Evolutionary conservation across 30 jellyfish, hydroid and myxozoan genomes (phyloP).

Genomic region (Aurelia aurita complex sp. Pacific): DNA sequence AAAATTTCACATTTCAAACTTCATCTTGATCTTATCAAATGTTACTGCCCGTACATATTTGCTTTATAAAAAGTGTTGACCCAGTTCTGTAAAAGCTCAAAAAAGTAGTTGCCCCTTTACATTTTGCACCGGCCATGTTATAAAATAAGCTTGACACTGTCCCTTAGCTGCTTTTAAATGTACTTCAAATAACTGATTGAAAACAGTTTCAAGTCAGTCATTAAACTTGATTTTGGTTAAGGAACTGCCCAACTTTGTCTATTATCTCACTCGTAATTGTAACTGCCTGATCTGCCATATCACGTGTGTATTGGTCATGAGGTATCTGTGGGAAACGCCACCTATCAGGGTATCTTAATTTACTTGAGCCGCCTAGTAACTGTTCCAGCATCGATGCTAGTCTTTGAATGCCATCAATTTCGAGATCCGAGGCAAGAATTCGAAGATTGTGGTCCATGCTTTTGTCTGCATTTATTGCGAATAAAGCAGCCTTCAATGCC

Average conservation of each 20-base stretch:
- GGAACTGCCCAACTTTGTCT: slow-evolving; percentile 17
- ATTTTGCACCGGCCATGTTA: no score
- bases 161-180: no score
- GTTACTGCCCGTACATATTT: no score
- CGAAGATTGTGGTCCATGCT: neutral
- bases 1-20: no score
- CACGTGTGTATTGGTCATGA: slow-evolving; percentile 40
- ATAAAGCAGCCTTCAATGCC: slow-evolving; percentile 71
- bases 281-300: slow-evolving; percentile 52
- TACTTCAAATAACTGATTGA: no score
- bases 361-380: slow-evolving; percentile 35
- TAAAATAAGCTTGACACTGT: no score
- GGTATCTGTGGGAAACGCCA: slow-evolving; percentile 60
- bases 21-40: no score
- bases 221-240: neutral
- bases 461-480: slow-evolving; percentile 8
- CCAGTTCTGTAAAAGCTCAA: no score
- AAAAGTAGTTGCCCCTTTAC: no score
- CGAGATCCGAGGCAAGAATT: neutral
- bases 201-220: no score
- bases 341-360: slow-evolving; percentile 55
- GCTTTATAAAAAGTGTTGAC: no score
- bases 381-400: slow-evolving; percentile 50
- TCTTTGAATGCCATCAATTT: neutral
- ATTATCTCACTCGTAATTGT: slow-evolving; percentile 1